These are phyloP conservation scores for Ferdinandea cuprea DNA, from an alignment of 2,888 invertebrate species.

Conservation along the genomic window DNA sequence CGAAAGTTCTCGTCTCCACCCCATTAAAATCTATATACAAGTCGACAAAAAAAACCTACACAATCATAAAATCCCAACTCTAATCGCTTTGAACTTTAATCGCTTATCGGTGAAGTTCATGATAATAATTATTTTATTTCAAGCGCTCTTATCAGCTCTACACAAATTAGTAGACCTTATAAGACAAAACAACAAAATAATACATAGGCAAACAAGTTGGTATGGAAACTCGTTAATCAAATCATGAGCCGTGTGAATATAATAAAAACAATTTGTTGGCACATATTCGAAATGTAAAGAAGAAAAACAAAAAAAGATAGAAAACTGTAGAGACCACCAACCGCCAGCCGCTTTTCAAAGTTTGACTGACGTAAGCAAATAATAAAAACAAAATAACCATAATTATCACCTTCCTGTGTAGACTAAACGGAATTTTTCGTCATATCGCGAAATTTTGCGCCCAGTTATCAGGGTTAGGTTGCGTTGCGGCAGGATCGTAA, in stretches of 20 bases:
- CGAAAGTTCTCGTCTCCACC: too few relatives aligned
- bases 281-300: constrained; percentile 29
- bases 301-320: constrained; percentile 3
- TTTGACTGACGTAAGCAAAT: constrained; percentile 54
- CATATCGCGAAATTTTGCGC: constrained; percentile 31
- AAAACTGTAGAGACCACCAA: too few relatives aligned
- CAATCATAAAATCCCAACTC: constrained; percentile 3
- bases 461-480: constrained; percentile 24
- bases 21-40: too few relatives aligned
- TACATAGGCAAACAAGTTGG: too few relatives aligned
- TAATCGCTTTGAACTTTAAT: constrained; percentile 59
- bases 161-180: constrained; percentile 5
- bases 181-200: neutral
- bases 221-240: constrained; percentile 1
- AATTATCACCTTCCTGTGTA: constrained; percentile 64
- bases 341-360: too few relatives aligned
- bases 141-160: constrained; percentile 24
- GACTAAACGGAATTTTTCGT: constrained; percentile 52
- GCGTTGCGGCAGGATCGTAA: neutral
- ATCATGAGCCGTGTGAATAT: neutral
- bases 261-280: constrained; percentile 42
- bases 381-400: constrained; percentile 8
- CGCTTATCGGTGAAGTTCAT: constrained; percentile 72
- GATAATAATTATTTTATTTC: constrained; percentile 42
- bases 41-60: too few relatives aligned